These are phyloP conservation scores for Stichopus horrens DNA, from an alignment of 53 echinoderm and acorn worm species.

Conservation along the genomic window DNA sequence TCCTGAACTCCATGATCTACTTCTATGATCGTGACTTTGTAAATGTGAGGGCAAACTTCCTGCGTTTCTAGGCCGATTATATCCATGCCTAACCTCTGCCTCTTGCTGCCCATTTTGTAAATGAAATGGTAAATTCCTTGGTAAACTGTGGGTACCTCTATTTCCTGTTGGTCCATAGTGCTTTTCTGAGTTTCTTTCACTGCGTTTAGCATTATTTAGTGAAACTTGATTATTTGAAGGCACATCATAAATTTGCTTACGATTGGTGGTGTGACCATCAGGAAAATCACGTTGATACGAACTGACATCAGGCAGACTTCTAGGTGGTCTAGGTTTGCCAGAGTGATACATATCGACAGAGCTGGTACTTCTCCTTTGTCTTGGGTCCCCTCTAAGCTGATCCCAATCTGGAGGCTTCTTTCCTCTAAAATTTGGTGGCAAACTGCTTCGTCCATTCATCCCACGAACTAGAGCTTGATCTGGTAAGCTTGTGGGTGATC, in stretches of 20 bases:
- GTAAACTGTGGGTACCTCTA: conserved; percentile 15
- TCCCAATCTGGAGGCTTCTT: background rate
- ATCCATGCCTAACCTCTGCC: background rate
- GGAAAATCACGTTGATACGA: conserved; percentile 13
- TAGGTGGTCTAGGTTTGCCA: background rate
- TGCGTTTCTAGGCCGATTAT: conserved; percentile 22
- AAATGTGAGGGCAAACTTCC: conserved; percentile 18
- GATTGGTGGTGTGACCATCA: background rate
- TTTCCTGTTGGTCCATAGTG: background rate
- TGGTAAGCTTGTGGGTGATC: conserved; percentile 30
- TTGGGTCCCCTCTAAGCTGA: background rate
- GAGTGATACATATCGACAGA: background rate
- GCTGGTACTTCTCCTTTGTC: conserved; percentile 7
- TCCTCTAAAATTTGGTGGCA: conserved; percentile 31
- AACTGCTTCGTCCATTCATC: background rate
- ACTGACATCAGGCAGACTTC: conserved; percentile 13
- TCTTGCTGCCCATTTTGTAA: background rate
- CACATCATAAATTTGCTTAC: conserved; percentile 26
- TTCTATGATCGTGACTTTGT: background rate
- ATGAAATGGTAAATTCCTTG: background rate
- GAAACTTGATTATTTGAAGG: background rate
- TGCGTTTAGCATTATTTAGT: background rate
- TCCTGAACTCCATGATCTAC: background rate
- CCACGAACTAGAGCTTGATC: conserved; percentile 19
- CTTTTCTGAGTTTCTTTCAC: background rate